Percentiles rank a stretch among this genome's conserved stretches.
phyloP scores from a whole-genome alignment of 2,797 vertebrate genomes.

The Pseudotriccus pelzelni region DNA sequence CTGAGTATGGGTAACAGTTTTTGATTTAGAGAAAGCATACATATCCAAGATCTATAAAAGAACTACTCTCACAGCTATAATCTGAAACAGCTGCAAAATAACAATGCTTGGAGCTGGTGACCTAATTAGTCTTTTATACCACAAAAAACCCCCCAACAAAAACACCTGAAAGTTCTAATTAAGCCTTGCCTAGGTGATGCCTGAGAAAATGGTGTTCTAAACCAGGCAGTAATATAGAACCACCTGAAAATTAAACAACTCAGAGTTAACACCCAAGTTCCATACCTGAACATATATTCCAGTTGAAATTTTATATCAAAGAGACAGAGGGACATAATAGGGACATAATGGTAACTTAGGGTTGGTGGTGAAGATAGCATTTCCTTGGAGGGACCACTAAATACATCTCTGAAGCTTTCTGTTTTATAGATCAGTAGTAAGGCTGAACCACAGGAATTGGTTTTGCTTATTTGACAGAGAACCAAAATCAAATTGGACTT shows the following conservation, averaged over 20 bases:
- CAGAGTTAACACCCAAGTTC: background rate
- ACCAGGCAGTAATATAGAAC: background rate
- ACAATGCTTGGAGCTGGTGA: background rate
- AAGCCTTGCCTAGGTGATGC: background rate
- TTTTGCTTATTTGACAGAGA: background rate
- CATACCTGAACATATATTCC: background rate
- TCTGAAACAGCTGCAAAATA: background rate
- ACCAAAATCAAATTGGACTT: background rate
- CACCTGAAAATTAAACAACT: background rate
- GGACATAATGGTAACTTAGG: background rate
- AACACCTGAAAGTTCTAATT: background rate
- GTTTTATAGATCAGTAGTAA: background rate
- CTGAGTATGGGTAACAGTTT: background rate
- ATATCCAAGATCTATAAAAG: background rate
- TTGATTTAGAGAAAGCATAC: background rate
- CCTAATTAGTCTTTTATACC: background rate
- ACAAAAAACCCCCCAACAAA: background rate
- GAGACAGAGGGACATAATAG: background rate
- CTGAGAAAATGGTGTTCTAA: background rate
- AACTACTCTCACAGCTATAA: background rate
- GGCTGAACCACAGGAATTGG: background rate
- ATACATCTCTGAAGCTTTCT: background rate
- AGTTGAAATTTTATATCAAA: background rate
- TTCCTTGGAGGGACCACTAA: background rate
- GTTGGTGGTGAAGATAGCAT: background rate